Conservation (phyloP, 2,113 vertebrate genomes). For the Phoxinus phoxinus region DNA sequence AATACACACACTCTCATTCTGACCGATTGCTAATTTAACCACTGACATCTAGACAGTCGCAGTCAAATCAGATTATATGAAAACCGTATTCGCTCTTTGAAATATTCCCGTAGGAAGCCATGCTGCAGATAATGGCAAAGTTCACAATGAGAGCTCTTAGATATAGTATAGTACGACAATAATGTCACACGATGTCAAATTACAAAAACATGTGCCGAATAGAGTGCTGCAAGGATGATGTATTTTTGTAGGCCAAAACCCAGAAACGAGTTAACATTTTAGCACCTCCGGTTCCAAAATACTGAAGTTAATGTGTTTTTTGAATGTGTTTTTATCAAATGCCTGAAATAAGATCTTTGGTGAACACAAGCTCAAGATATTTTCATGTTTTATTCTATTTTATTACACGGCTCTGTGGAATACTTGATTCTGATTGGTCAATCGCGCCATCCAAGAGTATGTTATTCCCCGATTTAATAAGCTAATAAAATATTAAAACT, state of each 20-base stretch:
- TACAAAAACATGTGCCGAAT: neutral
- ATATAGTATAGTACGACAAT: neutral
- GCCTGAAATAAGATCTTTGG: neutral
- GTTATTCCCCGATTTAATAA: too few relatives aligned
- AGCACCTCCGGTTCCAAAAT: neutral
- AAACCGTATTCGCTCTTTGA: neutral
- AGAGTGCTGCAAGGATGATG: neutral
- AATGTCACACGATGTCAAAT: neutral
- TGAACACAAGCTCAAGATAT: neutral
- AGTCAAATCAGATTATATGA: constrained; percentile 30
- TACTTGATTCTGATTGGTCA: too few relatives aligned
- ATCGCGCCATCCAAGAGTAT: too few relatives aligned
- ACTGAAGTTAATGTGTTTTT: neutral
- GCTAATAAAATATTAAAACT: too few relatives aligned
- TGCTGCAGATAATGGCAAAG: neutral
- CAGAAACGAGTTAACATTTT: neutral
- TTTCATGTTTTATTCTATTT: neutral
- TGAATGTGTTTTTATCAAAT: neutral
- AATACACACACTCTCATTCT: constrained; percentile 27
- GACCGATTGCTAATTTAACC: constrained; percentile 21
- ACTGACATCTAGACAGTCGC: constrained; percentile 26
- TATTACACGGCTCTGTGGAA: too few relatives aligned
- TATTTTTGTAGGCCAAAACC: neutral
- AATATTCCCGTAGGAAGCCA: neutral
- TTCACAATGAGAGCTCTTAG: neutral